Conservation (phyloP, 2,797 vertebrate genomes). For the Hippocampus kuda region DNA sequence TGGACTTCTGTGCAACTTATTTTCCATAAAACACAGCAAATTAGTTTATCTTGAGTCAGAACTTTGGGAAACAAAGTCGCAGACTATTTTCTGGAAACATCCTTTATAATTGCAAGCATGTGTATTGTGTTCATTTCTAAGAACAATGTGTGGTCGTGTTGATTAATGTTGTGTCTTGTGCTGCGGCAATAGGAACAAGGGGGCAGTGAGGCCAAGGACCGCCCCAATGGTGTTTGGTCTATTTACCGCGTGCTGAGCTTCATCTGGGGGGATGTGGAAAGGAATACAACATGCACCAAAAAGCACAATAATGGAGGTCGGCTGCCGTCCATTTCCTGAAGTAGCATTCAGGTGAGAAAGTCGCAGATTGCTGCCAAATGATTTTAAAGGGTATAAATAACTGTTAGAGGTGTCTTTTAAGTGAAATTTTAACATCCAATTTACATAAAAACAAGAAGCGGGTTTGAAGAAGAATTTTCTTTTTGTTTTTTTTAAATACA, state of each 20-base stretch:
- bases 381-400: neutral
- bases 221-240: conserved; percentile 84
- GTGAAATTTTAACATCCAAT: neutral
- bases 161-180: conserved; percentile 6
- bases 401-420: neutral
- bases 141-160: neutral
- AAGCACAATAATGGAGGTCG: conserved; percentile 78
- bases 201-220: conserved; percentile 75
- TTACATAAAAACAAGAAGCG: neutral
- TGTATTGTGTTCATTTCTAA: neutral
- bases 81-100: neutral
- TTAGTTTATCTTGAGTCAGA: neutral
- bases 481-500: no score
- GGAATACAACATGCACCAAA: conserved; percentile 21
- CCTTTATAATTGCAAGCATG: neutral
- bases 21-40: neutral
- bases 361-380: neutral
- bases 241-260: conserved; percentile 82
- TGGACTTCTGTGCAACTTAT: neutral
- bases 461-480: neutral
- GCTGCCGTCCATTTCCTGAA: conserved; percentile 80
- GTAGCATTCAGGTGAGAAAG: conserved; percentile 83
- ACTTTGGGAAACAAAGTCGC: neutral
- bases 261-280: conserved; percentile 78
- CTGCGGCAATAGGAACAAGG: conserved; percentile 8